Base-by-base conservation (phyloP, 2,888 invertebrate species). In the Hoplodrina ambigua region DNA sequence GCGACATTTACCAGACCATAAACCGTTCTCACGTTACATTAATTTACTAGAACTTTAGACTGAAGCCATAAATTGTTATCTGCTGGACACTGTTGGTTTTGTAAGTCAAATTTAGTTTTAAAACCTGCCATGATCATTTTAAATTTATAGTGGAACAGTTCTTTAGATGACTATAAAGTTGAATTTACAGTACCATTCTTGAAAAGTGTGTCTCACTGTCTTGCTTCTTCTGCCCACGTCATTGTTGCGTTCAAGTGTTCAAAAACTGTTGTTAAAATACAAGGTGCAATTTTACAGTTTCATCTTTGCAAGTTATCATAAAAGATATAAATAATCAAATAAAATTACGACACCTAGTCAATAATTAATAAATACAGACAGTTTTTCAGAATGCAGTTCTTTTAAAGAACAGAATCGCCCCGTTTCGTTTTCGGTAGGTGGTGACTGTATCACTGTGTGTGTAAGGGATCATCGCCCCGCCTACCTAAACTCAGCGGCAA, bases 11-110 rank as follows among this genome's bases (percentile, higher is more conserved):
- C 30, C 46, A 53, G 62, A 49, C 69, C 61, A 59, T 62, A 70
- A 72, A 58, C 59, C 30, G 74, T 83, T 86, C 85, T 81, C 86
- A 81, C 80, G 78, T 83, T 78, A 78, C 77, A 73, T 64, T 62
- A 33, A 57, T 68, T 68, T 59, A 79, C 69, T 75, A 76, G 65
- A 69, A 62, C 62, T 69, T 70, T 41, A 54, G 41, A 44, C 77
- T 69, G 55, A 56, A 20, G 41, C 66, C 44, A 74, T 82, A 75
- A 75, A 69, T 74, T 64, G 53, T 56, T 67, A 76, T 78, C 62
- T 59, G 8, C 46, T 49, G n/a, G 62, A 55, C 61, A 60, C 25
- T 77, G 62, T 77, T 78, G 37, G 53, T 74, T 74, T 69, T 70
- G 74, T 69, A 68, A 82, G 67, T 74, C 64, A 72, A 78, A 82